These are phyloP conservation scores for Rousettus leschenaultii DNA, from an alignment of 2,113 vertebrate species.

Conservation along the genomic window DNA sequence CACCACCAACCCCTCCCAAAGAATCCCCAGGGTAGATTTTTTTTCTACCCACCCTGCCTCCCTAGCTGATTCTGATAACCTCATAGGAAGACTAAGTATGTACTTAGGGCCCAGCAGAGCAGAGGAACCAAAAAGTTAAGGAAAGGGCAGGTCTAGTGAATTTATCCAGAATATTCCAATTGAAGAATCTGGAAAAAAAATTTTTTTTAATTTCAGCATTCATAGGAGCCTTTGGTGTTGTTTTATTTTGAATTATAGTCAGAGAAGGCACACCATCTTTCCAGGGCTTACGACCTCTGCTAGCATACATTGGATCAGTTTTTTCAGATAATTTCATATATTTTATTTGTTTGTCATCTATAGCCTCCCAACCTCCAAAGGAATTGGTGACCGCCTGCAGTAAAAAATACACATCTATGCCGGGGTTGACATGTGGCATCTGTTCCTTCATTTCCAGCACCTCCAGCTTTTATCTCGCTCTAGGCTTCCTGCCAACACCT, in stretches of 20 bases:
- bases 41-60: not conserved
- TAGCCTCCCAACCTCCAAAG: not conserved
- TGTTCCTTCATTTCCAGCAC: not conserved
- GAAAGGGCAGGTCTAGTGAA: not conserved
- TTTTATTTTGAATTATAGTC: not conserved
- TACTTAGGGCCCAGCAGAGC: not conserved
- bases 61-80: not conserved
- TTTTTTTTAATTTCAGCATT: not conserved
- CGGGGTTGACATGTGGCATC: not conserved
- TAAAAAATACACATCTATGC: not conserved
- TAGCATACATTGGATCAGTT: not conserved
- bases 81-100: not conserved
- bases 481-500: not conserved
- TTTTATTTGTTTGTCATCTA: not conserved
- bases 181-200: not conserved
- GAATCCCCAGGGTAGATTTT: not conserved
- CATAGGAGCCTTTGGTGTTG: not conserved
- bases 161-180: not conserved
- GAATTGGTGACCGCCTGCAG: not conserved
- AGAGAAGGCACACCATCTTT: not conserved
- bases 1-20: not conserved
- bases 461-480: not conserved
- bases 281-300: not conserved
- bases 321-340: not conserved
- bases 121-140: not conserved